Percentiles rank a stretch among this genome's conserved stretches.
Evolutionary conservation across 2,113 vertebrate species (phyloP).

Genomic region (Caranx ignobilis): DNA sequence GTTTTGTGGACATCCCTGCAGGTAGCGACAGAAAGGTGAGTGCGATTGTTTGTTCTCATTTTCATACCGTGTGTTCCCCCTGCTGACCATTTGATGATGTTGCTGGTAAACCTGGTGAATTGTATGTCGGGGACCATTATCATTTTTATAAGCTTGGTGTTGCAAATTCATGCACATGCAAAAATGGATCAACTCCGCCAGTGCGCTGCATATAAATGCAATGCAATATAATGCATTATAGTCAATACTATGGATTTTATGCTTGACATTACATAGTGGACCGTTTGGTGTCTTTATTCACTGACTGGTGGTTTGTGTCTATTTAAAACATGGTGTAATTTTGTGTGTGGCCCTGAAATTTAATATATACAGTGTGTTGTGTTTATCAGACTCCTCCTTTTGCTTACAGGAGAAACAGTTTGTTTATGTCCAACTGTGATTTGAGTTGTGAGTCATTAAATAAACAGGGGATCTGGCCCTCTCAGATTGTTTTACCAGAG

Average conservation of each 20-base stretch:
- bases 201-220: not conserved
- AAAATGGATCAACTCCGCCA: not conserved
- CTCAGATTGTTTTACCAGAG: not conserved
- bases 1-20: not conserved
- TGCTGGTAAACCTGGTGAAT: constrained; percentile 8
- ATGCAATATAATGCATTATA: not conserved
- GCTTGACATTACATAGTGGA: not conserved
- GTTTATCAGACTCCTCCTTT: not conserved
- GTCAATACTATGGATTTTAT: not conserved
- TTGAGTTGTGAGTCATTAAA: not conserved
- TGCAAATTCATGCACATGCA: not conserved
- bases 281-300: not conserved
- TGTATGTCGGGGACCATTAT: not conserved
- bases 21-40: not conserved
- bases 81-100: constrained; percentile 25
- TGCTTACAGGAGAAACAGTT: not conserved
- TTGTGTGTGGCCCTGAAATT: not conserved
- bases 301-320: not conserved
- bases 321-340: not conserved
- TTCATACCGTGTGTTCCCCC: constrained; percentile 39
- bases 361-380: too few species aligned
- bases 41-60: constrained; percentile 6
- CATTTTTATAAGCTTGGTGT: too few species aligned
- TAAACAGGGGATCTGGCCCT: not conserved
- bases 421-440: not conserved